Percentiles rank a stretch among this genome's conserved stretches.
Conservation (phyloP, 2,113 vertebrate species). For the Pedetes capensis region DNA sequence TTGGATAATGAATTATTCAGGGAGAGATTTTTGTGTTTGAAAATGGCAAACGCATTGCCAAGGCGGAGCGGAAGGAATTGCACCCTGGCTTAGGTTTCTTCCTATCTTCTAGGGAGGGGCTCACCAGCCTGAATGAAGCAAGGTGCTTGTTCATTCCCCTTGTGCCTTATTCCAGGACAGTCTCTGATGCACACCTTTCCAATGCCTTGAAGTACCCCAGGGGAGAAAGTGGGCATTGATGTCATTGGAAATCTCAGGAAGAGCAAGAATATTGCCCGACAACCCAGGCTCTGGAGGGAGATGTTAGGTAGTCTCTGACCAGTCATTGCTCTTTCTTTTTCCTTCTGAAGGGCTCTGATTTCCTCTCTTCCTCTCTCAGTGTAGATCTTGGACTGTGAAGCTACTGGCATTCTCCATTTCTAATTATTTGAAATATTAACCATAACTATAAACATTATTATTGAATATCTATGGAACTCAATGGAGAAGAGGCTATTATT, state of each 20-base stretch:
- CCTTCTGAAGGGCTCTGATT: not conserved
- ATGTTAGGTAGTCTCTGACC: not conserved
- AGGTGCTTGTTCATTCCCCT: not conserved
- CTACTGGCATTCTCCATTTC: not conserved
- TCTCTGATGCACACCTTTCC: not conserved
- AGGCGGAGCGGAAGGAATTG: constrained; percentile 63
- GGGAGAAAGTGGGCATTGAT: not conserved
- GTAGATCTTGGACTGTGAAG: not conserved
- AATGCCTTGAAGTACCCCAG: not conserved
- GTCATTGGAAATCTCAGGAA: not conserved
- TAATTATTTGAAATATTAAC: not conserved
- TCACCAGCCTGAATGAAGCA: not conserved
- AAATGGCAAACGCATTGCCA: constrained; percentile 60
- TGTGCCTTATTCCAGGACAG: not conserved
- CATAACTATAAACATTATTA: not conserved
- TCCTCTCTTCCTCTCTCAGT: not conserved
- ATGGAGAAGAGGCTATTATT: accelerated
- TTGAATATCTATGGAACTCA: not conserved
- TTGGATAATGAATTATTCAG: constrained; percentile 80
- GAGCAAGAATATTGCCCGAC: accelerated
- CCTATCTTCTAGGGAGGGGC: constrained; percentile 26
- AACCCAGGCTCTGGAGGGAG: not conserved
- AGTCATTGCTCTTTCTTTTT: not conserved
- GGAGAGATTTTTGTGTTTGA: constrained; percentile 63
- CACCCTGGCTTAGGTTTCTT: not conserved